Base-by-base conservation (phyloP, 2,113 vertebrate species). In the Sceloporus tristichus region DNA sequence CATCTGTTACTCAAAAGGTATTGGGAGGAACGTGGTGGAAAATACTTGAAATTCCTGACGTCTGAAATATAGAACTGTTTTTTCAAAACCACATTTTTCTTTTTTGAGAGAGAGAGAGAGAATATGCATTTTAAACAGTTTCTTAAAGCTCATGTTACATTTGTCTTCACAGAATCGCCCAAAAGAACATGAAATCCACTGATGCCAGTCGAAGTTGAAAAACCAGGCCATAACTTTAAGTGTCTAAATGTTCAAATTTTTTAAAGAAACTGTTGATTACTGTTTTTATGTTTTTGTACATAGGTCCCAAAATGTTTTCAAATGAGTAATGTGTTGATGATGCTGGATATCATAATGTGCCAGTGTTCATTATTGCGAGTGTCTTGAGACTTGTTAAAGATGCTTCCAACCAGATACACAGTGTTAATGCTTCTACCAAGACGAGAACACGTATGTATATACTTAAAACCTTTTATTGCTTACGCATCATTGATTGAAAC, bases 141-240 rank as follows among this genome's bases (percentile, higher is more conserved):
- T 62, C 23, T 53, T 59, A 29, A 86, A 71, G 56, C 1, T 1
- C 29, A 2, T 78, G 40, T 16, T 62, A 27, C 3, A 56, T 56
- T 40, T 25, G 54, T 65, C 21, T 19, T 38, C 34, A 18, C 73
- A 83, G 87, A 83, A 68, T 25, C 54, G 71, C 54, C 19, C 79
- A 85, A 79, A 88, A 81, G 91, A 92, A 82, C 0, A 48, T 84
- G 88, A 93, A 85, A 87, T 83, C 54, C 81, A 91, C 86, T 2
- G 85, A 83, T 79, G 73, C 74, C 1, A 0, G 90, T 82, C 34
- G 74, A 93, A 62, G 48, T 89, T 2, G 3, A 90, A 85, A 71
- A 85, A 87, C 59, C 66, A 89, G 91, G 90, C 77, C 91, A 90
- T 19, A 86, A 19, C 21, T 82, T 56, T 54, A 56, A 8, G 19